Percentiles rank a stretch among this genome's conserved stretches.
phyloP scores from a whole-genome alignment of 1,140 invertebrate species.

The Campoletis sonorensis region DNA sequence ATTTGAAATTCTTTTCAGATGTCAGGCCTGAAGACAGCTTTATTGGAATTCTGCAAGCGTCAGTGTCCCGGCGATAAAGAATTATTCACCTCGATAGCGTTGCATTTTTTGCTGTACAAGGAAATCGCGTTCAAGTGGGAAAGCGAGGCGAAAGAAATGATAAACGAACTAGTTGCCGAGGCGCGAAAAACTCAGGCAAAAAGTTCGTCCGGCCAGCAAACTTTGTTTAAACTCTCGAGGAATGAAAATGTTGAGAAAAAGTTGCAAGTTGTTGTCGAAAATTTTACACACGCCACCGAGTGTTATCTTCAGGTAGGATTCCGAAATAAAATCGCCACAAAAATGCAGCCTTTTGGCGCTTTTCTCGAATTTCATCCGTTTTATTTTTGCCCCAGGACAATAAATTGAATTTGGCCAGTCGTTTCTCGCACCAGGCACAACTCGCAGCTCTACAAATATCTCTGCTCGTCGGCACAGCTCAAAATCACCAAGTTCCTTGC shows the following conservation, averaged over 20 bases:
- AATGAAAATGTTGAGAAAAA: slow-evolving; percentile 67
- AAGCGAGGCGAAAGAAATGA: slow-evolving; percentile 79
- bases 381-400: slow-evolving; percentile 77
- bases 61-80: slow-evolving; percentile 85
- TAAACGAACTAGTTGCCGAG: slow-evolving; percentile 78
- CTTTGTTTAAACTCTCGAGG: slow-evolving; percentile 71
- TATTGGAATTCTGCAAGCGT: slow-evolving; percentile 88
- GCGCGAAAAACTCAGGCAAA: slow-evolving; percentile 76
- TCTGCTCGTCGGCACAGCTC: slow-evolving; percentile 76
- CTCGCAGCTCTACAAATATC: slow-evolving; percentile 86
- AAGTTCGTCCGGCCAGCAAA: slow-evolving; percentile 69
- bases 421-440: slow-evolving; percentile 83
- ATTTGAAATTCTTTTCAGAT: slow-evolving; percentile 62
- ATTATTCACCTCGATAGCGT: slow-evolving; percentile 85
- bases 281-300: slow-evolving; percentile 81
- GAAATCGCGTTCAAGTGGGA: slow-evolving; percentile 87
- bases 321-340: neutral
- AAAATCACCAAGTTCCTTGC: slow-evolving; percentile 75
- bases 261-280: slow-evolving; percentile 71
- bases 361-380: neutral
- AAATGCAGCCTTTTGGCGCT: neutral
- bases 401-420: slow-evolving; percentile 84
- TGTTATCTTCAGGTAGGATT: slow-evolving; percentile 79
- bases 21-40: slow-evolving; percentile 81
- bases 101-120: slow-evolving; percentile 87